Evolutionary conservation across 2,888 invertebrate species (phyloP).

Genomic region (Elgonia sp.): DNA sequence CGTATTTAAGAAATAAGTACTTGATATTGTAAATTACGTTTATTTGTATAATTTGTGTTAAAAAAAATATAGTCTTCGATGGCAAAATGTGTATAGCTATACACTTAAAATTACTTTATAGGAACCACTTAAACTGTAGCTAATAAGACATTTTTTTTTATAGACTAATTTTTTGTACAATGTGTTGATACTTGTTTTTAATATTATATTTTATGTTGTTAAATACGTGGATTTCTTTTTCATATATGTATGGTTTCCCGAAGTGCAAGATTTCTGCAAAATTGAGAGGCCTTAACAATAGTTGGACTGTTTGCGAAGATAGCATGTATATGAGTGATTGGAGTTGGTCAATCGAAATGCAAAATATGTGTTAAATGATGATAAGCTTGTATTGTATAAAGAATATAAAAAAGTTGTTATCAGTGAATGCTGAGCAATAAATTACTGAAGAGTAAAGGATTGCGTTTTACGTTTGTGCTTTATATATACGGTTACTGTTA

Average conservation of each 20-base stretch:
- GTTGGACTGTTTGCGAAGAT: slow-evolving; percentile 39
- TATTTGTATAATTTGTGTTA: no score
- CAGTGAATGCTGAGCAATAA: slow-evolving; percentile 54
- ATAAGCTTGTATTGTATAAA: slow-evolving; percentile 57
- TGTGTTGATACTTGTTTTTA: not conserved
- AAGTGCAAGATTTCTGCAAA: slow-evolving; percentile 18
- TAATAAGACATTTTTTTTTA: not conserved
- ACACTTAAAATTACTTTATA: not conserved
- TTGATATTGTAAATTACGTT: no score
- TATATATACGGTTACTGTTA: slow-evolving; percentile 57
- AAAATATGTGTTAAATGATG: slow-evolving; percentile 32
- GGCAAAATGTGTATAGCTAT: not conserved
- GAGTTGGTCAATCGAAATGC: slow-evolving; percentile 41
- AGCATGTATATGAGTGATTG: slow-evolving; percentile 43
- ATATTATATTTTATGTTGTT: not conserved
- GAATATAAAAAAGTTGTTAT: slow-evolving; percentile 61
- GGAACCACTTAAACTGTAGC: not conserved
- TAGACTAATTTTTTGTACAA: not conserved
- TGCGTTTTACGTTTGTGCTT: slow-evolving; percentile 58
- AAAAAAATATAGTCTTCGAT: no score
- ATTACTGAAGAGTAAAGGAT: slow-evolving; percentile 29
- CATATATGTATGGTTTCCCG: not conserved
- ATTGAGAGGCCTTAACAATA: slow-evolving; percentile 56
- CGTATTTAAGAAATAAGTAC: not conserved
- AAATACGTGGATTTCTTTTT: not conserved